These are phyloP conservation scores for Lasius platythorax DNA, from an alignment of 2,888 invertebrate species.

Conservation along the genomic window DNA sequence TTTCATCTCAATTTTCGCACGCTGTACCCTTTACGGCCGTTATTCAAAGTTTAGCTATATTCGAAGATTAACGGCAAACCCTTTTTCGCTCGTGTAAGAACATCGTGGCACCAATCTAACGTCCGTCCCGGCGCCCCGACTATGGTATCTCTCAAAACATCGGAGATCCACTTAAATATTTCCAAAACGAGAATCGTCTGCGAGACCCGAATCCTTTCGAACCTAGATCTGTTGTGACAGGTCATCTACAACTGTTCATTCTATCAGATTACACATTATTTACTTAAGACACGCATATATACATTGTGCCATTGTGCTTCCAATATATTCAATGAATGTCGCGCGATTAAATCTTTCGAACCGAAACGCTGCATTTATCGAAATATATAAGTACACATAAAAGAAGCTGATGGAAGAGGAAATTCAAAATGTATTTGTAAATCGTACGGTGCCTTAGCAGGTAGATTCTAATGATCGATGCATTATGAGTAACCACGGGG, in stretches of 20 bases:
- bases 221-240: constrained; percentile 76
- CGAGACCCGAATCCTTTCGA: constrained; percentile 68
- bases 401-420: background rate
- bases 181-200: constrained; percentile 75
- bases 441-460: background rate
- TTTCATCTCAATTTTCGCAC: constrained; percentile 32
- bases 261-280: constrained; percentile 76
- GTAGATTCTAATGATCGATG: constrained; percentile 34
- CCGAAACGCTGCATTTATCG: background rate
- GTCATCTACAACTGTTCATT: constrained; percentile 68
- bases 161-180: constrained; percentile 83
- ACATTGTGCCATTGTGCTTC: constrained; percentile 66
- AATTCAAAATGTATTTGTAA: background rate
- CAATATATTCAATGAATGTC: constrained; percentile 60
- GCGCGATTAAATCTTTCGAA: constrained; percentile 48
- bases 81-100: constrained; percentile 71
- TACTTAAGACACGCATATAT: constrained; percentile 73
- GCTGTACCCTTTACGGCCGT: background rate
- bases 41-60: background rate
- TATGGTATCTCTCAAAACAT: constrained; percentile 81
- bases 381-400: background rate
- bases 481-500: background rate
- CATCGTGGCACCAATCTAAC: constrained; percentile 65
- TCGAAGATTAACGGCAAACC: constrained; percentile 74
- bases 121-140: constrained; percentile 26